Evolutionary conservation across 2,113 vertebrate genomes (phyloP), one percentile per base, ranked within the genome.

Genomic region (Phocoena sinus): DNA sequence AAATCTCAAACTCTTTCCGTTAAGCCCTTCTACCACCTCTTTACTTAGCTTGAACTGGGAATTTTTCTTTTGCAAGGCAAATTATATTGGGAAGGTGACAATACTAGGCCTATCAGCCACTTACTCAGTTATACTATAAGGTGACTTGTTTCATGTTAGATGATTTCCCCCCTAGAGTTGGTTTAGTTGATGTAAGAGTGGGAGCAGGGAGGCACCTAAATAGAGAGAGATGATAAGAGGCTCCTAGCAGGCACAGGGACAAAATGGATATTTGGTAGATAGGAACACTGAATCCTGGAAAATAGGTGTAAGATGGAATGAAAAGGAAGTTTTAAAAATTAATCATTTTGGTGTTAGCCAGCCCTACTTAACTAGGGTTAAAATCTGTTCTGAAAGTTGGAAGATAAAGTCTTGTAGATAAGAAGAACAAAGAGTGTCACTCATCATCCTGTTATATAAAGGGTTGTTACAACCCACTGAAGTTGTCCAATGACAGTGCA

Each of bases 21-120:
- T 77, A 71, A 70, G 8, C 2, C 9, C 2, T 44, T 21, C 12
- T 74, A 60, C 2, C 3, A 89, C 1, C 5, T 91, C 38, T 47
- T 62, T 67, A 79, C 12, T 60, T 83, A 74, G 17, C 5, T 60
- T 76, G 62, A 67, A 96, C 58, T 91, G 50, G 26, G 7, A 84
- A 11, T 87, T 65, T 87, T 70, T 92, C 31, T 62, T 92, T 89
- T 56, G 8, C 36, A 91, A 95, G 58, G 13, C 31, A 93, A 76
- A 56, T 84, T 56, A 38, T 53, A 3, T 6, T 47, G 62, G 41
- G 18, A 18, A 85, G 31, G 50, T 67, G 17, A 60, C 14, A 62
- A 73, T 44, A 76, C 1, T 8, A 31, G 47, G 18, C 36, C 20
- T 74, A 41, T 14, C 21, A 36, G 38, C 2, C 41, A 38, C 50